Evolutionary conservation across 2,797 vertebrate species (phyloP).

Genomic region (Enteromius afrohamiltoni): DNA sequence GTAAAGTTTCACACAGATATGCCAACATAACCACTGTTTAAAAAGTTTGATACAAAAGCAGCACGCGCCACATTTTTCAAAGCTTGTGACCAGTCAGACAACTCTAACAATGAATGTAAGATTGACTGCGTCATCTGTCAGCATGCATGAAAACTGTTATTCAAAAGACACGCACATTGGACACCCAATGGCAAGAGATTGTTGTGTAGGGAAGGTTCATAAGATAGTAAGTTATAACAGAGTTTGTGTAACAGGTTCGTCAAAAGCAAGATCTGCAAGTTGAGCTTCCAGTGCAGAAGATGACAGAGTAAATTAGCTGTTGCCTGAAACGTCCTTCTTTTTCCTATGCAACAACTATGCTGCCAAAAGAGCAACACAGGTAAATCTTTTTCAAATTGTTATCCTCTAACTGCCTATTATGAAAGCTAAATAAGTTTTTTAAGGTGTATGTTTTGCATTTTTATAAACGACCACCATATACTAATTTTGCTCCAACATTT

Average conservation of each 20-base stretch:
- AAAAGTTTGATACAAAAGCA: not conserved
- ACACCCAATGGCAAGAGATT: not conserved
- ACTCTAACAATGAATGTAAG: constrained; percentile 2
- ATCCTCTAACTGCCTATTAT: not conserved
- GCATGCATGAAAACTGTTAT: not conserved
- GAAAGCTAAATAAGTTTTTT: not conserved
- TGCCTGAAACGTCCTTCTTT: constrained; percentile 11
- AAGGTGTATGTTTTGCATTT: not conserved
- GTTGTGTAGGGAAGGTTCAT: not conserved
- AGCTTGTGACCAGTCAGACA: not conserved
- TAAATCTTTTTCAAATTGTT: constrained; percentile 53
- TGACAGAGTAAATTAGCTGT: constrained; percentile 62
- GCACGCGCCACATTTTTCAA: not conserved
- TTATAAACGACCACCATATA: not conserved
- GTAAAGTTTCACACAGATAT: constrained; percentile 18
- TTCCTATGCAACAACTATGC: constrained; percentile 57
- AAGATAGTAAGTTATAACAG: not conserved
- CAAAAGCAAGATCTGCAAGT: constrained; percentile 59
- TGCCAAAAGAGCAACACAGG: constrained; percentile 70
- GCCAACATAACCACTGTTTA: not conserved
- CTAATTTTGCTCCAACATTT: not conserved
- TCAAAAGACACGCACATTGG: not conserved
- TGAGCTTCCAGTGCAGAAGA: constrained; percentile 62
- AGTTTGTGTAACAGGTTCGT: constrained; percentile 62
- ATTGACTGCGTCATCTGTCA: not conserved